A percentile compares a stretch with the other conserved stretches of the same genome.
Evolutionary conservation across 2,113 vertebrate species (phyloP).

Genomic region (Conger conger): DNA sequence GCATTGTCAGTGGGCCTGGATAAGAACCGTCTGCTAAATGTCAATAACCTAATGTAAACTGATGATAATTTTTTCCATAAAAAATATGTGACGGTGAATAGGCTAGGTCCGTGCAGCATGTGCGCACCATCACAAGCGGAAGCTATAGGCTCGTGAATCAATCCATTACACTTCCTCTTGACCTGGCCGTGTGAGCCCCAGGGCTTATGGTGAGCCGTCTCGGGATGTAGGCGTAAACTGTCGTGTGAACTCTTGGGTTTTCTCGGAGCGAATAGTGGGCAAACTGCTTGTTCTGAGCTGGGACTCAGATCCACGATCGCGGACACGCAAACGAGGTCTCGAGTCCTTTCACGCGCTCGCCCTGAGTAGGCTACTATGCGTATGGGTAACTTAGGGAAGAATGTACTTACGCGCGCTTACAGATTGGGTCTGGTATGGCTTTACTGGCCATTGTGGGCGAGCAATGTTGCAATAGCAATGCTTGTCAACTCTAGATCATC

Average conservation of each 20-base stretch:
- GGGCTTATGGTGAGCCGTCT: neutral
- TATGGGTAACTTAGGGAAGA: too few relatives aligned
- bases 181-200: neutral
- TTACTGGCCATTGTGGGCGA: too few relatives aligned
- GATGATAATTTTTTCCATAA: neutral
- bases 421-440: too few relatives aligned
- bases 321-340: neutral
- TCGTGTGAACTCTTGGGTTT: neutral
- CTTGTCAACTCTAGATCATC: too few relatives aligned
- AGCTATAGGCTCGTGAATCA: neutral
- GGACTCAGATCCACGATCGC: neutral
- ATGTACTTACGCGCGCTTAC: too few relatives aligned
- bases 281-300: neutral
- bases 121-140: neutral
- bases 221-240: neutral
- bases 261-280: neutral
- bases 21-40: neutral
- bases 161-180: neutral
- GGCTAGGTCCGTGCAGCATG: neutral
- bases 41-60: neutral
- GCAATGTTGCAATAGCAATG: too few relatives aligned
- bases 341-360: too few relatives aligned
- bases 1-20: neutral
- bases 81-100: neutral
- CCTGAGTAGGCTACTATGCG: too few relatives aligned